phyloP scores from a whole-genome alignment of 2,797 vertebrate genomes.

The Falco novaeseelandiae region DNA sequence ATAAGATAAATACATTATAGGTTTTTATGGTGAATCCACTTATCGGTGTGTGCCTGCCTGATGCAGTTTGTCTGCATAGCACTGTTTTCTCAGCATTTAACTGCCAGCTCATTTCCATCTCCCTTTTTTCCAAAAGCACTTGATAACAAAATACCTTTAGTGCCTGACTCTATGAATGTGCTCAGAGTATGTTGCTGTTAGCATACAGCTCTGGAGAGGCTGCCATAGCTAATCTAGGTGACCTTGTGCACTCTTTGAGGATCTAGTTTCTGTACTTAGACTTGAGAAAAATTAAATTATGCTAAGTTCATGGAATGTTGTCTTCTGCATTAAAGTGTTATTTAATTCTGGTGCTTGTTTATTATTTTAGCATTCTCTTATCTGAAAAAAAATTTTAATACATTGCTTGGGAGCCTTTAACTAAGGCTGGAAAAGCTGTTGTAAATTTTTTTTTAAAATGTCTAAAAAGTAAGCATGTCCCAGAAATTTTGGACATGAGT shows the following conservation, averaged over 20 bases:
- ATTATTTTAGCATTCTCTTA: not conserved
- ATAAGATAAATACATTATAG: not conserved
- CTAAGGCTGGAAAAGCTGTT: not conserved
- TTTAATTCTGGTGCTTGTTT: not conserved
- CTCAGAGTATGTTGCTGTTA: fast-evolving
- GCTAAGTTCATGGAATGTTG: not conserved
- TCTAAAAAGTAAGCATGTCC: not conserved
- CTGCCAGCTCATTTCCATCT: not conserved
- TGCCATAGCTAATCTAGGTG: not conserved
- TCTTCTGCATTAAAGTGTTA: not conserved
- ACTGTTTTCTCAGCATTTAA: not conserved
- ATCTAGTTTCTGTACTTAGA: not conserved
- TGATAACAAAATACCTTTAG: not conserved
- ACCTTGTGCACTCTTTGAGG: not conserved
- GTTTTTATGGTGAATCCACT: not conserved
- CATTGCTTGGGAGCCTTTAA: not conserved
- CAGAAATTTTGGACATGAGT: not conserved
- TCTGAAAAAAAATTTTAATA: not conserved
- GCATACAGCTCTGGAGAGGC: not conserved
- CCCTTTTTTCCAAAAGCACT: not conserved
- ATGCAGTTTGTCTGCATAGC: not conserved
- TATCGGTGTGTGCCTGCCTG: not conserved
- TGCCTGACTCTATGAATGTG: not conserved
- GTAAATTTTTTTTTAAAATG: not conserved
- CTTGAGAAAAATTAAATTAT: not conserved